phyloP scores from a whole-genome alignment of 1,140 invertebrate genomes.

The Subanguina moxae region DNA sequence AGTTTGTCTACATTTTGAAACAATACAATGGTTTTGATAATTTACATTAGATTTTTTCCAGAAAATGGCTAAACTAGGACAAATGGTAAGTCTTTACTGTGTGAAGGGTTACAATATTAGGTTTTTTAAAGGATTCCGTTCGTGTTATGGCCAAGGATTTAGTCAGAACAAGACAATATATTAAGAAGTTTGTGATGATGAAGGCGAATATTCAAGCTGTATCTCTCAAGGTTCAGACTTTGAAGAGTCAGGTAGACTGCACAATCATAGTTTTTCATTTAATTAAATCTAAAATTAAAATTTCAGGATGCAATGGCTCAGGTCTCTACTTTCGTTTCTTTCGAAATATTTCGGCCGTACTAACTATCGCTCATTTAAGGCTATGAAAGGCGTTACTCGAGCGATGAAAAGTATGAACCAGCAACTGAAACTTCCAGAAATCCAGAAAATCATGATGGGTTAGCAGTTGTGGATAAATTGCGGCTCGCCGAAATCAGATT shows the following conservation, averaged over 20 bases:
- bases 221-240: conserved; percentile 92
- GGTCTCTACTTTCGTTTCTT: conserved; percentile 40
- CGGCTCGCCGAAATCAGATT: too few relatives aligned
- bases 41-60: conserved; percentile 59
- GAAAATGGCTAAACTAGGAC: conserved; percentile 95
- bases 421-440: conserved; percentile 93
- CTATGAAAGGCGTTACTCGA: conserved; percentile 97
- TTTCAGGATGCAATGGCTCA: conserved; percentile 87
- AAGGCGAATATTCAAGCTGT: conserved; percentile 99
- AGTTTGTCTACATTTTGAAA: too few relatives aligned
- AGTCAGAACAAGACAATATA: conserved; percentile 85
- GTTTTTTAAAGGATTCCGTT: conserved; percentile 79
- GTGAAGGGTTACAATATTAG: not conserved
- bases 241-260: conserved; percentile 74
- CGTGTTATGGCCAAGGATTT: conserved; percentile 99
- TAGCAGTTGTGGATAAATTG: too few relatives aligned
- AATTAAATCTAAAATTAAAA: too few relatives aligned
- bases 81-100: conserved; percentile 74
- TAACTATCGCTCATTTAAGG: conserved; percentile 60
- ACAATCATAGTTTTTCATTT: too few relatives aligned
- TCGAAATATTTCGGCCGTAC: not conserved
- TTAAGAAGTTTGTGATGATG: conserved; percentile 99
- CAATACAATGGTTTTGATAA: too few relatives aligned
- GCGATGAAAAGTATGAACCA: conserved; percentile 97
- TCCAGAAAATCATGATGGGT: conserved; percentile 82